A percentile compares a stretch with the other conserved stretches of the same genome.
These are phyloP conservation scores for Polylopha cassiicola DNA, from an alignment of 2,888 invertebrate species.

Conservation along the genomic window DNA sequence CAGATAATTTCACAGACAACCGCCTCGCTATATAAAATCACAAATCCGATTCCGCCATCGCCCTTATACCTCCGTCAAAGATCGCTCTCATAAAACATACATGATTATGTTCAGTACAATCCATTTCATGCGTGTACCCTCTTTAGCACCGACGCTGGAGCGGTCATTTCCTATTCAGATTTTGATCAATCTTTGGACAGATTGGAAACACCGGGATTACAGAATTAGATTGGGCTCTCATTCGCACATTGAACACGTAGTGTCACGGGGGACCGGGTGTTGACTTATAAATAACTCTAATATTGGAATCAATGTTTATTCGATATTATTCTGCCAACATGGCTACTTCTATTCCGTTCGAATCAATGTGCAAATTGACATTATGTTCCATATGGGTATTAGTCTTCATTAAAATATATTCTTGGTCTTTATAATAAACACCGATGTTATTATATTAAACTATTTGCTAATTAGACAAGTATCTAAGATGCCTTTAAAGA, in stretches of 20 bases:
- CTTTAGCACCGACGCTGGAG: slow-evolving; percentile 27
- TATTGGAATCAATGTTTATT: slow-evolving; percentile 13
- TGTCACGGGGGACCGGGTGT: slow-evolving; percentile 23
- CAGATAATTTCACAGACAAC: slow-evolving; percentile 21
- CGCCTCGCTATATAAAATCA: slow-evolving; percentile 19
- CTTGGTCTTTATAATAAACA: too few species aligned
- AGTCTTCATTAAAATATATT: too few species aligned
- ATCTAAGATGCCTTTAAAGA: too few species aligned
- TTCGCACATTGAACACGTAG: slow-evolving; percentile 28
- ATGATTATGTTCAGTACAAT: slow-evolving; percentile 26
- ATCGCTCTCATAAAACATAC: slow-evolving; percentile 26
- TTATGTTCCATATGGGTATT: too few species aligned
- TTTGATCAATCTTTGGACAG: slow-evolving; percentile 40
- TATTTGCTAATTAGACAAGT: too few species aligned
- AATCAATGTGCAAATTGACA: too few species aligned
- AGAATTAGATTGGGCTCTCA: slow-evolving; percentile 44
- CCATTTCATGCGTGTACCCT: slow-evolving; percentile 26
- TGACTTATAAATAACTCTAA: slow-evolving; percentile 42
- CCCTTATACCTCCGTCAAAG: slow-evolving; percentile 15
- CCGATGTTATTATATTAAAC: too few species aligned
- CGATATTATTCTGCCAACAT: too few species aligned
- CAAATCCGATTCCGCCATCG: slow-evolving; percentile 19
- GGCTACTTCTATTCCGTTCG: too few species aligned
- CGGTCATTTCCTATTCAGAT: slow-evolving; percentile 38
- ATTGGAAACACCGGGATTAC: slow-evolving; percentile 41